These are phyloP conservation scores for Salmo trutta DNA, from an alignment of 2,797 vertebrate species.

Conservation along the genomic window DNA sequence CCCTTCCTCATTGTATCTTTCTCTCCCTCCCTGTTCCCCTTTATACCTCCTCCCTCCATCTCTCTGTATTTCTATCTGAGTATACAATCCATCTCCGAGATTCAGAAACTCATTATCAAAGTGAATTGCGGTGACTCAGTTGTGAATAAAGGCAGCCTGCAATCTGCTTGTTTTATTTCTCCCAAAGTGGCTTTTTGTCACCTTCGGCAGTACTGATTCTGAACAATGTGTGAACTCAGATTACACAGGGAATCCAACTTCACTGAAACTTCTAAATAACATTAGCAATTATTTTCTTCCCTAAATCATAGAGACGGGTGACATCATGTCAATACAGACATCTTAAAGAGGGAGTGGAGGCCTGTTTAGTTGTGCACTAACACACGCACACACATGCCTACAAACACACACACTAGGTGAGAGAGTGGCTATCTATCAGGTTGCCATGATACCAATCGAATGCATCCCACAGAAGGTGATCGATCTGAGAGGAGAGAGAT, in stretches of 20 bases:
- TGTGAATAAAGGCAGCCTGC: not conserved
- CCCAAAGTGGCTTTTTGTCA: not conserved
- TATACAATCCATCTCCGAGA: not conserved
- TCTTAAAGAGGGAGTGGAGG: not conserved
- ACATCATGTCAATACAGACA: not conserved
- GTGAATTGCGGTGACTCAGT: not conserved
- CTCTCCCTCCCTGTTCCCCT: not conserved
- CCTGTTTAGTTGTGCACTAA: not conserved
- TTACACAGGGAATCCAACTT: not conserved
- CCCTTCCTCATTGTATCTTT: not conserved
- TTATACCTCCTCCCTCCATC: not conserved
- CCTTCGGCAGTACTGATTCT: not conserved
- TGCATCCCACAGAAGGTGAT: not conserved
- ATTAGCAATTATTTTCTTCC: not conserved
- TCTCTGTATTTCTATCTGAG: not conserved
- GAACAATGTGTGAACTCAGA: not conserved
- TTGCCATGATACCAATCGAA: not conserved
- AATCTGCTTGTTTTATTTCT: not conserved
- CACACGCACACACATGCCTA: not conserved
- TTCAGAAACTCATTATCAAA: slow-evolving; percentile 1
- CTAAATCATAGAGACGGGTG: not conserved
- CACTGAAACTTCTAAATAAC: not conserved
- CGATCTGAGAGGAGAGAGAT: not conserved
- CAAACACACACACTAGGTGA: not conserved
- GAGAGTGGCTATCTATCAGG: not conserved